Base-by-base conservation (phyloP, 2,113 vertebrate species). In the Laticauda colubrina region DNA sequence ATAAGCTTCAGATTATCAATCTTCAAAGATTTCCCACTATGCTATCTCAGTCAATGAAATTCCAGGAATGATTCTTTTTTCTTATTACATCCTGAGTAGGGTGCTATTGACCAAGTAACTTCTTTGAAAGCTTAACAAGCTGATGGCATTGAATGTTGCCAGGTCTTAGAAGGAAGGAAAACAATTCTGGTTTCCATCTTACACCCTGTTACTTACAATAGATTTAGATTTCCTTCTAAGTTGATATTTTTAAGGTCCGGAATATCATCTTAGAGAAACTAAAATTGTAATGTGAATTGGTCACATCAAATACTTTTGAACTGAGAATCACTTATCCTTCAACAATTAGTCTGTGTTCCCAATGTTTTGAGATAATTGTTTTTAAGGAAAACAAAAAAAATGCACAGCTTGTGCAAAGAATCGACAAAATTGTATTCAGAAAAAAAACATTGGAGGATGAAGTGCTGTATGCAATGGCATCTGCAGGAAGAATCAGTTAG, bases 11-110 rank as follows among this genome's bases (percentile, higher is more conserved):
- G 86, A 5, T 91, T 21, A 59, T 34, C 48, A 92, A 48, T 29
- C 34, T 5, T 75, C 45, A 61, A 86, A 55, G 34, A 85, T 56
- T 43, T 24, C 3, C 9, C 48, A 45, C n/a, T 43, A 43, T 69
- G 92, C 26, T 92, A 45, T 85, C 89, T 95, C 92, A 92, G 23
- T 59, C 51, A 94, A 8, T 45, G 87, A n/a, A 85, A 93, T 85
- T 64, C 54, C 45, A 59, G 56, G 86, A 57, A 15, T 53, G 93
- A 51, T 64, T 91, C 14, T 91, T 57, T 24, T 51, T 45, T 34
- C 34, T 53, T 61, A 61, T 90, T 18, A 54, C 69, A 54, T 18
- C 39, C 29, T 11, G 53, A 61, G 92, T 43, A 39, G n/a, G 75
- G 18, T 86, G 54, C 54, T 48, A 53, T 39, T 59, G 88, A 85